Evolutionary conservation across 2,888 invertebrate genomes (phyloP).

Genomic region (Meiosimyza platycephala): DNA sequence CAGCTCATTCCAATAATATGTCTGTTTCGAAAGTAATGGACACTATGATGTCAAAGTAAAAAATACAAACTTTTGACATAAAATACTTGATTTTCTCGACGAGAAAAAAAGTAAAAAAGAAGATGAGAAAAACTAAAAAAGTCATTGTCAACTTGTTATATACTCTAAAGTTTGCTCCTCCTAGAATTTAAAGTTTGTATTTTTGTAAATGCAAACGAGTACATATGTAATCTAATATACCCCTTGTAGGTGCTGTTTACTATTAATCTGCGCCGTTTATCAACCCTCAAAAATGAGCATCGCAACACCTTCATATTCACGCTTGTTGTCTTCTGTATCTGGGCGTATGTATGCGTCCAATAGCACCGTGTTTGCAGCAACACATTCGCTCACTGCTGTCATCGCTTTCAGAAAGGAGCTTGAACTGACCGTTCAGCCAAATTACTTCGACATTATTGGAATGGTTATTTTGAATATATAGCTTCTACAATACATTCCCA

Average conservation of each 20-base stretch:
- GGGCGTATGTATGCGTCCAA: slow-evolving; percentile 13
- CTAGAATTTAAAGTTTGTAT: too few relatives aligned
- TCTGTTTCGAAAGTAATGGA: too few relatives aligned
- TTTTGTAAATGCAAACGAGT: background rate
- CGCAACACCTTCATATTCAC: slow-evolving; percentile 7
- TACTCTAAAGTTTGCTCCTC: background rate
- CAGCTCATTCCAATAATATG: too few relatives aligned
- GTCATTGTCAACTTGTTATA: too few relatives aligned
- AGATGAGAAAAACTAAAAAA: too few relatives aligned
- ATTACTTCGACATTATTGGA: background rate
- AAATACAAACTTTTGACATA: too few relatives aligned
- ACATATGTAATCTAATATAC: background rate
- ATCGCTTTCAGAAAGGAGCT: background rate
- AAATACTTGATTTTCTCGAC: too few relatives aligned
- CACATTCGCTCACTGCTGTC: slow-evolving; percentile 15
- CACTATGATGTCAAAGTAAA: too few relatives aligned
- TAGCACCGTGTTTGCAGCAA: slow-evolving; percentile 17
- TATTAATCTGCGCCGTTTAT: background rate
- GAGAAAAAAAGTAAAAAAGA: too few relatives aligned
- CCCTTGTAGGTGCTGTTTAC: slow-evolving; percentile 17
- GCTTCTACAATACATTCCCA: background rate
- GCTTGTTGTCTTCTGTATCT: background rate
- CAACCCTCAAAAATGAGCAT: slow-evolving; percentile 13
- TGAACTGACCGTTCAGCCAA: background rate
- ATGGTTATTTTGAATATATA: background rate